Base-by-base conservation (phyloP, 2,888 invertebrate genomes). In the Drosophila nr. perissopoda region DNA sequence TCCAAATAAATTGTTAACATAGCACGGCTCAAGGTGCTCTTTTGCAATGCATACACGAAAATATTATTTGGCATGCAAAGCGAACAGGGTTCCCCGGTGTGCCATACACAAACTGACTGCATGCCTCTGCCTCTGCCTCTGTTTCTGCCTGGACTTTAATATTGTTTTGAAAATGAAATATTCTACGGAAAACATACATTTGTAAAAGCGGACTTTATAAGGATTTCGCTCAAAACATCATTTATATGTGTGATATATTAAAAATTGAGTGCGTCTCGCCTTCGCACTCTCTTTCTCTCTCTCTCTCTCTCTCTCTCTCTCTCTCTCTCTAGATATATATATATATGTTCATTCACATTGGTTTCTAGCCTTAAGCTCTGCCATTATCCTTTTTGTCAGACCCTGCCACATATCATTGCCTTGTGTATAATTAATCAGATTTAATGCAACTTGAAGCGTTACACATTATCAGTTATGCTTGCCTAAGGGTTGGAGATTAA, bases 381-480 rank as follows among this genome's bases (percentile, higher is more conserved):
- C 34, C 29, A n/a, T 10, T 11, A 34, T 16, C n/a, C 34, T 56
- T 29, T 10, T 51, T 13, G 25, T 25, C 33, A 0, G 16, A 2
- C 29, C 2, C 21, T 7, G 33, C 2, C 51, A 1, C 60, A 79
- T 75, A 79, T 79, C 60, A 76, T 65, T 76, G 57, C 64, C 73
- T 69, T 77, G 76, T 71, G 71, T 72, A 69, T 83, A 81, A 81
- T 83, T 81, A 78, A 78, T 83, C 78, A 74, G 74, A 73, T 83
- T 85, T 83, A 69, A 73, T 82, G 76, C 82, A 61, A 63, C 56
- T 69, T 25, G 25, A 45, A 25, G 75, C 76, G 64, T 60, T 48
- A 53, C 63, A 68, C 69, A 66, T 69, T 75, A 62, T 56, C 59
- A 59, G 63, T 76, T 66, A 69, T 58, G 49, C 25, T 38, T 33